A percentile compares a stretch with the other conserved stretches of the same genome.
These are phyloP conservation scores for Gorilla gorilla DNA, from an alignment of 2,113 vertebrate genomes.

Conservation along the genomic window DNA sequence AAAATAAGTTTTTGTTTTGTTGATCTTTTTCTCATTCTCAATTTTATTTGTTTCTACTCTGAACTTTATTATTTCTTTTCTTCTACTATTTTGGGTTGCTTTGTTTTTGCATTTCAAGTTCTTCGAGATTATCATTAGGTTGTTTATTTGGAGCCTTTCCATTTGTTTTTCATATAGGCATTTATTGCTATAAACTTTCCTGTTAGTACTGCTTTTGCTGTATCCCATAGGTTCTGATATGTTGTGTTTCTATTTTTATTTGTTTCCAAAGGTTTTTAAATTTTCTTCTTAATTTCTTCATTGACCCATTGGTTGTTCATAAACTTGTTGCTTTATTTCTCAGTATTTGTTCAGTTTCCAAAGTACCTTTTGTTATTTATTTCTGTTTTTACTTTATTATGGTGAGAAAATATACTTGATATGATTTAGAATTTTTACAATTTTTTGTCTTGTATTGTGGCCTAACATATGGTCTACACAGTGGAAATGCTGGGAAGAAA, in stretches of 20 bases:
- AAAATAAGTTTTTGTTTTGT: not conserved
- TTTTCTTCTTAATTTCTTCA: not conserved
- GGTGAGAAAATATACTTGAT: not conserved
- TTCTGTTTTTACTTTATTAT: not conserved
- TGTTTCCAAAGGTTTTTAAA: not conserved
- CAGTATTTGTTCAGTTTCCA: not conserved
- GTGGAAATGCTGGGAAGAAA: not conserved
- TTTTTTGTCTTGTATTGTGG: not conserved
- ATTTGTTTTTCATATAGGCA: not conserved
- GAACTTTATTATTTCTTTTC: not conserved
- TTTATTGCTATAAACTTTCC: not conserved
- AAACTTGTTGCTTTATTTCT: not conserved
- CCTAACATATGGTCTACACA: accelerated
- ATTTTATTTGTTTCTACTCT: not conserved
- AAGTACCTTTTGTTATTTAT: not conserved
- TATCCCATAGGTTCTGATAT: not conserved
- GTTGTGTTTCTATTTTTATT: not conserved
- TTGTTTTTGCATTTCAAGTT: not conserved
- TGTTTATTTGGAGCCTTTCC: not conserved
- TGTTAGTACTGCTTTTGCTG: not conserved
- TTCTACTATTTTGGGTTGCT: not conserved
- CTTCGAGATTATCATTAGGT: not conserved
- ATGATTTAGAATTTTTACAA: not conserved
- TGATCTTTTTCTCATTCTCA: not conserved
- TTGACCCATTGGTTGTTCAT: not conserved